A percentile compares a stretch with the other conserved stretches of the same genome.
These are phyloP conservation scores for Tachysurus fulvidraco DNA, from an alignment of 2,113 vertebrate species.

Conservation along the genomic window DNA sequence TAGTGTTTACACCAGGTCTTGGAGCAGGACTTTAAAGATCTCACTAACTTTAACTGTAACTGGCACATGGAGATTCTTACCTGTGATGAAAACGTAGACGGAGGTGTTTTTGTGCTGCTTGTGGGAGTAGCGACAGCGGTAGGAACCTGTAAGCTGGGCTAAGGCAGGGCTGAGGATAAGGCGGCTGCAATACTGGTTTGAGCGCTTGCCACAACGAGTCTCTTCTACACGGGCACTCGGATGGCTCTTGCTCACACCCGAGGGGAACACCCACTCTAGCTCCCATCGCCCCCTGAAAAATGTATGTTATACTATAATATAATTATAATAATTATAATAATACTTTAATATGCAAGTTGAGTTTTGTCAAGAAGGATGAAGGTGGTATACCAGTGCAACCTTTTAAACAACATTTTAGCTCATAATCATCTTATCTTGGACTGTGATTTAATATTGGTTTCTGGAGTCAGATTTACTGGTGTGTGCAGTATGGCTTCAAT, in stretches of 20 bases:
- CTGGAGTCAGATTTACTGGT: background rate
- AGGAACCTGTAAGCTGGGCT: constrained; percentile 84
- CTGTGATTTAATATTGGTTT: background rate
- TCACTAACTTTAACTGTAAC: background rate
- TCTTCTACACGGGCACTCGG: constrained; percentile 73
- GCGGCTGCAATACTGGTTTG: constrained; percentile 80
- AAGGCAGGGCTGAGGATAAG: constrained; percentile 76
- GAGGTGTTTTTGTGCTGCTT: constrained; percentile 70
- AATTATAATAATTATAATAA: no score
- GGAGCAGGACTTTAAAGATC: background rate
- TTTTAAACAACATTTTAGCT: background rate
- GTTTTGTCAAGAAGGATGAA: background rate
- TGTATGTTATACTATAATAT: background rate
- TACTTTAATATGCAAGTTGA: background rate
- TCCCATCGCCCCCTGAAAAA: constrained; percentile 81
- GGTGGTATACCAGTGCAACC: background rate
- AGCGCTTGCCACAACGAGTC: constrained; percentile 77
- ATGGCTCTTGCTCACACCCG: constrained; percentile 71
- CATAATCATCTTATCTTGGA: background rate
- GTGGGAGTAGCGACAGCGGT: constrained; percentile 80
- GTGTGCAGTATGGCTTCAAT: background rate
- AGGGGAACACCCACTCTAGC: constrained; percentile 84
- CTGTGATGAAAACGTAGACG: constrained; percentile 89
- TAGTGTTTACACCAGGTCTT: constrained; percentile 27
- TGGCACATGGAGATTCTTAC: constrained; percentile 76